Base-by-base conservation (phyloP, 2,888 invertebrate species). In the Athrips mouffetella region DNA sequence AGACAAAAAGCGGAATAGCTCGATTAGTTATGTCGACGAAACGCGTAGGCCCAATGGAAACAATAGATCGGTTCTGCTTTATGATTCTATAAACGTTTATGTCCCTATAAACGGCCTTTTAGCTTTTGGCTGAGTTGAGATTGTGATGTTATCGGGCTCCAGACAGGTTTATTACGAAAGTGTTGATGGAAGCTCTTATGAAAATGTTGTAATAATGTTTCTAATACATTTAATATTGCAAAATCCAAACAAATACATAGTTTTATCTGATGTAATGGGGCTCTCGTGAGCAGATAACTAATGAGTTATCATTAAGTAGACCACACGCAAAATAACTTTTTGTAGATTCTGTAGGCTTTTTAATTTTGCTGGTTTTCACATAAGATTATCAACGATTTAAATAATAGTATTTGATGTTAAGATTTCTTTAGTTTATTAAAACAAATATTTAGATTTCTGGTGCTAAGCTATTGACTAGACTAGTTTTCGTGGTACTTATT, bases 31-130 rank as follows among this genome's bases (percentile, higher is more conserved):
- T 80, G 80, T 85, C 73, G 75, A 18, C 35, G 35, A 61, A 66
- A 69, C 62, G 82, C 84, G 87, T 84, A 82, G 86, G 83, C 67
- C 65, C 79, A 63, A 66, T 70, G 65, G 75, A 80, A 78, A 88
- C 87, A 87, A 88, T 87, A 80, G 81, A 82, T 85, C 74, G 82
- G 74, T 70, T 74, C 76, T 83, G 77, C 71, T 88, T 87, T 88
- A 87, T 84, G 86, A 84, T 80, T 86, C 83, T 76, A 87, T 85
- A 87, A 88, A 85, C 82, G 80, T 87, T 87, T 83, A 88, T 86
- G 80, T 76, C 67, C 76, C 76, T 76, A 80, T 84, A 84, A 86
- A 84, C 77, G 83, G 75, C 71, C 72, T 82, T 82, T 85, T 82
- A 79, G 80, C 80, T 83, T 82, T 84, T 75, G 77, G 78, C 71